Percentiles rank a stretch among this genome's conserved stretches.
Evolutionary conservation across 2,888 invertebrate species (phyloP).

Genomic region (Leptura quadrifasciata): DNA sequence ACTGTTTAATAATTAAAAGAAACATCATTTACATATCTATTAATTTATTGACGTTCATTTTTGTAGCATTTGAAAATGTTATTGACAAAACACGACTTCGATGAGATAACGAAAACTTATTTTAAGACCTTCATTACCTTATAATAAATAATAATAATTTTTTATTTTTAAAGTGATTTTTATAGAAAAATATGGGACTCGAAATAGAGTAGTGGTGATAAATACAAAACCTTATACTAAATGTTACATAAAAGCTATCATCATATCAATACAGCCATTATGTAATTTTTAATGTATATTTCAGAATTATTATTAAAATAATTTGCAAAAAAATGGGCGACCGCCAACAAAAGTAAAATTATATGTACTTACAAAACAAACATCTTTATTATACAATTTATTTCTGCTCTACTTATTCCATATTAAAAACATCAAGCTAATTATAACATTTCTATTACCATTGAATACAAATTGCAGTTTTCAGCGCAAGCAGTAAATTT

Average conservation of each 20-base stretch:
- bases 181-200: too few relatives aligned
- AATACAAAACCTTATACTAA: too few relatives aligned
- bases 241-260: too few relatives aligned
- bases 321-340: background rate
- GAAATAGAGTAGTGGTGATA: too few relatives aligned
- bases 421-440: conserved; percentile 17
- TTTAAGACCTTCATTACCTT: too few relatives aligned
- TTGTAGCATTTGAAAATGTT: too few relatives aligned
- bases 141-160: too few relatives aligned
- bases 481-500: conserved; percentile 15
- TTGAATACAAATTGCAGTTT: conserved; percentile 35
- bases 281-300: background rate
- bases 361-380: conserved; percentile 34
- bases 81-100: too few relatives aligned
- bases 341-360: conserved; percentile 31
- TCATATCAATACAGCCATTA: too few relatives aligned
- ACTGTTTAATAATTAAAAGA: background rate
- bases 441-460: conserved; percentile 32
- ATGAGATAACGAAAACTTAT: too few relatives aligned
- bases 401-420: conserved; percentile 44
- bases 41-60: background rate
- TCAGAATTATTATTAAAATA: background rate
- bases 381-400: conserved; percentile 40
- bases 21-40: background rate
- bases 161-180: too few relatives aligned